Evolutionary conservation across 2,113 vertebrate species (phyloP).

Genomic region (Bos javanicus): DNA sequence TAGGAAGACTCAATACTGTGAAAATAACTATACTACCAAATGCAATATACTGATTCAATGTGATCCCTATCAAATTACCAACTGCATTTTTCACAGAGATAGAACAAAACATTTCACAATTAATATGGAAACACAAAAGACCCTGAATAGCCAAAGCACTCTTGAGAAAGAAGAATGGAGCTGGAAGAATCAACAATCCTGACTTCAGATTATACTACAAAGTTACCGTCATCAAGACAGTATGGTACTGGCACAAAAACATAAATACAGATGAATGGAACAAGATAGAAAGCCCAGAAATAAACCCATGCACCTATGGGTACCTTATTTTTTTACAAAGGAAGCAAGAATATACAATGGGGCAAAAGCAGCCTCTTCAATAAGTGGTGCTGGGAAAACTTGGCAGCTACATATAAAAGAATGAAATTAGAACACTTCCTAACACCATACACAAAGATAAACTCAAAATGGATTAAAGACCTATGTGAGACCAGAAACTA

Average conservation of each 20-base stretch:
- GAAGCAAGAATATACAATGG: background rate
- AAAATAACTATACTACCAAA: background rate
- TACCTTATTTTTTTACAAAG: background rate
- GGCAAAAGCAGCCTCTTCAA: background rate
- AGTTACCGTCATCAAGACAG: background rate
- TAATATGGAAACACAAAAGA: background rate
- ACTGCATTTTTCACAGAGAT: background rate
- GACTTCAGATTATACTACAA: background rate
- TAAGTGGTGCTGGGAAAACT: background rate
- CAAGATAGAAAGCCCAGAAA: background rate
- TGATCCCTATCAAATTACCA: background rate
- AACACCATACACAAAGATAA: background rate
- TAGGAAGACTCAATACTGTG: background rate
- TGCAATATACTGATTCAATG: rapidly evolving
- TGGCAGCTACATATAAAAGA: background rate
- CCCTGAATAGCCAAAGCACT: background rate
- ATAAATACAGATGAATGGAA: background rate
- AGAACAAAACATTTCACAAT: background rate
- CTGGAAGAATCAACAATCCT: background rate
- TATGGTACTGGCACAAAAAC: background rate
- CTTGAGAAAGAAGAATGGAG: background rate
- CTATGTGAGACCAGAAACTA: background rate
- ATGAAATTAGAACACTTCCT: background rate
- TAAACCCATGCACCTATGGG: background rate
- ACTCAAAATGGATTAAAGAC: background rate